A percentile compares a stretch with the other conserved stretches of the same genome.
phyloP scores from a whole-genome alignment of 2,113 vertebrate genomes.

The Halichoeres trimaculatus region DNA sequence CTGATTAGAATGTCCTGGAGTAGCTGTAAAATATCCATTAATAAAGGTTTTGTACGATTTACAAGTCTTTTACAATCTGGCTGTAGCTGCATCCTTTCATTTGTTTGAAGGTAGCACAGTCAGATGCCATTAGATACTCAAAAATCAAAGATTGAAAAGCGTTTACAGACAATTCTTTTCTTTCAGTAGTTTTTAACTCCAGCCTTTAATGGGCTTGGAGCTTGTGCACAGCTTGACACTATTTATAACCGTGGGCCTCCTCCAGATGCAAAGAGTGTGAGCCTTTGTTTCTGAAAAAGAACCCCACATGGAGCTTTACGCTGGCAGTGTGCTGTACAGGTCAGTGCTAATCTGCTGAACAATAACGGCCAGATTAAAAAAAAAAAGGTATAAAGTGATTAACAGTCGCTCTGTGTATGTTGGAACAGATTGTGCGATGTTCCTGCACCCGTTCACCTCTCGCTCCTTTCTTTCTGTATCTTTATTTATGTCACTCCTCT shows the following conservation, averaged over 20 bases:
- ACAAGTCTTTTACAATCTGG: neutral
- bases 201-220: constrained; percentile 33
- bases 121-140: neutral
- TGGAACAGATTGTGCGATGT: neutral
- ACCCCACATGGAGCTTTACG: constrained; percentile 26
- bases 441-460: constrained; percentile 9
- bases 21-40: too few relatives aligned
- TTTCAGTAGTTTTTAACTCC: neutral
- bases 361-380: constrained; percentile 6
- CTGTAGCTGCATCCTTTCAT: neutral
- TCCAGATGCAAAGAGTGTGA: constrained; percentile 35
- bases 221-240: constrained; percentile 15
- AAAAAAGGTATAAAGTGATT: constrained; percentile 18
- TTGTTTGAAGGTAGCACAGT: neutral
- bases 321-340: neutral
- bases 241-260: constrained; percentile 65
- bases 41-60: neutral
- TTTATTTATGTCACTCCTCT: constrained; percentile 6
- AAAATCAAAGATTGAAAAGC: neutral
- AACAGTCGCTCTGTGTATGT: constrained; percentile 23
- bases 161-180: neutral
- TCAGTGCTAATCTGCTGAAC: constrained; percentile 26
- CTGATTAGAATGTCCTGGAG: too few relatives aligned
- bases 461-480: neutral
- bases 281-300: constrained; percentile 46